phyloP scores from a whole-genome alignment of 2,888 invertebrate genomes.

The Mythimna pallens region DNA sequence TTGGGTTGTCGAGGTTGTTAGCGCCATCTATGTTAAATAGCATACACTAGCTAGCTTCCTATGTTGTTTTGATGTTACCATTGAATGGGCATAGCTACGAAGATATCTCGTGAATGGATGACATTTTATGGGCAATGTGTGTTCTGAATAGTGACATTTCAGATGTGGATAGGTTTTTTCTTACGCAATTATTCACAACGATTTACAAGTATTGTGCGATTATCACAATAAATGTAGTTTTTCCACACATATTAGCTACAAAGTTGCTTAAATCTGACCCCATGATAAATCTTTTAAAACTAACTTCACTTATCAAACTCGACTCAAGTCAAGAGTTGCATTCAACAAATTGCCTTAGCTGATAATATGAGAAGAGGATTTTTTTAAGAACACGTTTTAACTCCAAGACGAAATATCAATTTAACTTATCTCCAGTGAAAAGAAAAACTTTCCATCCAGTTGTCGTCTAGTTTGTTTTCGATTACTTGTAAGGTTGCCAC shows the following conservation, averaged over 20 bases:
- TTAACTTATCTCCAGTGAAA: slow-evolving; percentile 70
- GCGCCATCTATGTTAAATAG: slow-evolving; percentile 44
- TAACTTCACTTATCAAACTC: slow-evolving; percentile 20
- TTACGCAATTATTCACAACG: too few relatives aligned
- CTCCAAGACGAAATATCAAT: slow-evolving; percentile 70
- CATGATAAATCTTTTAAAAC: not conserved
- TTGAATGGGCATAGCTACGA: not conserved
- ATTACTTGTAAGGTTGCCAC: slow-evolving; percentile 61
- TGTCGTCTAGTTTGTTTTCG: slow-evolving; percentile 63
- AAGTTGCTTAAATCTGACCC: not conserved
- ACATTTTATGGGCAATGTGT: too few relatives aligned
- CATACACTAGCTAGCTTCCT: slow-evolving; percentile 15
- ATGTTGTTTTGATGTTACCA: not conserved
- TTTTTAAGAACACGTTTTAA: slow-evolving; percentile 61
- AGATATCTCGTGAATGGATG: not conserved
- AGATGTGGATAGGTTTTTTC: not conserved
- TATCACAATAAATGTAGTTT: not conserved
- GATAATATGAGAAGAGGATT: slow-evolving; percentile 31
- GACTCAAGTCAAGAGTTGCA: slow-evolving; percentile 13
- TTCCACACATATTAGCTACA: not conserved
- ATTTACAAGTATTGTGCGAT: too few relatives aligned
- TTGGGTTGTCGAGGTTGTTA: not conserved
- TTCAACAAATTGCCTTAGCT: slow-evolving; percentile 49
- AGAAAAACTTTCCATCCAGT: slow-evolving; percentile 67
- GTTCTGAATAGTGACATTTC: not conserved